phyloP scores from a whole-genome alignment of 2,113 vertebrate species.

The Ameiurus melas region DNA sequence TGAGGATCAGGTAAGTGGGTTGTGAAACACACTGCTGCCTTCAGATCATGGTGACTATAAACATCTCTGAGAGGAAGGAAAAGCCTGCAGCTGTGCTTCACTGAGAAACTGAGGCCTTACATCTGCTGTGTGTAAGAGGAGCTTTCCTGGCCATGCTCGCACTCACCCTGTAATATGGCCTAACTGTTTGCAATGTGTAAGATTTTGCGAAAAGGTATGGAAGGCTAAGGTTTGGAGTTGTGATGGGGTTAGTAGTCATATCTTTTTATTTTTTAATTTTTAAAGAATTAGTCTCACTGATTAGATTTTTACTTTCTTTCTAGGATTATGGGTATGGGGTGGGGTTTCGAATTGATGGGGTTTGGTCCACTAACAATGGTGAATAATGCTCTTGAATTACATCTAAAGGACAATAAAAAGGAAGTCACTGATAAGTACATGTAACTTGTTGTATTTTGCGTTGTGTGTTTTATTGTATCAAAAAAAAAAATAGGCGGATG shows the following conservation, averaged over 20 bases:
- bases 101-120: slow-evolving; percentile 27
- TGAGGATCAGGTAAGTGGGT: slow-evolving; percentile 44
- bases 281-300: neutral
- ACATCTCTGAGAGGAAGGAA: slow-evolving; percentile 35
- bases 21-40: slow-evolving; percentile 26
- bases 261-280: neutral
- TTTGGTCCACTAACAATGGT: neutral
- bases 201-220: neutral
- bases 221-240: neutral
- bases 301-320: neutral
- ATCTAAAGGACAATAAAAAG: neutral
- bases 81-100: slow-evolving; percentile 35
- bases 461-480: no score
- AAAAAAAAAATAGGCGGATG: no score
- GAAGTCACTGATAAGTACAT: neutral
- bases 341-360: neutral
- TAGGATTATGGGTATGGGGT: neutral
- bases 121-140: slow-evolving; percentile 34
- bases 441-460: no score
- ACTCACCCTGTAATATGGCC: neutral
- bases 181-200: neutral
- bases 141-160: neutral
- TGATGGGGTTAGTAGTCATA: neutral
- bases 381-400: neutral
- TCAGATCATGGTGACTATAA: slow-evolving; percentile 25